These are phyloP conservation scores for Epirrhoe tristata DNA, from an alignment of 2,888 invertebrate genomes.

Conservation along the genomic window DNA sequence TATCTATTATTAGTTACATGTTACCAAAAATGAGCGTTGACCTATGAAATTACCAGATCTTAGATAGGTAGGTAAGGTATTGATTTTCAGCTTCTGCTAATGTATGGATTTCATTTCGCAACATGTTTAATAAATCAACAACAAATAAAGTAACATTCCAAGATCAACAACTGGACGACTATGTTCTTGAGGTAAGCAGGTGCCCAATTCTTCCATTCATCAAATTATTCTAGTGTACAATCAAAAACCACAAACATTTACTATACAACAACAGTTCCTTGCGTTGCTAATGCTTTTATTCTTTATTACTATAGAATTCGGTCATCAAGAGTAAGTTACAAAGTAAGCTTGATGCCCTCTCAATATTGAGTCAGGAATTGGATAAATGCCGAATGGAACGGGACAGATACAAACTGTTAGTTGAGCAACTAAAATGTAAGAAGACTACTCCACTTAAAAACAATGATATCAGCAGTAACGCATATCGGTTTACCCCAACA, in stretches of 20 bases:
- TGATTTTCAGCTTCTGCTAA: neutral
- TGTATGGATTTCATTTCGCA: slow-evolving; percentile 7
- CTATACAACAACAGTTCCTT: no score
- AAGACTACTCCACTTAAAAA: slow-evolving; percentile 54
- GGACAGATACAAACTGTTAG: slow-evolving; percentile 92
- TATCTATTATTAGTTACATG: neutral
- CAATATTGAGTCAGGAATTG: slow-evolving; percentile 91
- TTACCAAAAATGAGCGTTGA: neutral
- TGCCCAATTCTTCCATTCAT: neutral
- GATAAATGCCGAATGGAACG: slow-evolving; percentile 92
- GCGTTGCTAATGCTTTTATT: neutral
- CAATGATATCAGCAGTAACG: slow-evolving; percentile 55
- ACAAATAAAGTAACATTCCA: slow-evolving; percentile 74
- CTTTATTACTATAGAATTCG: slow-evolving; percentile 76
- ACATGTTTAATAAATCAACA: slow-evolving; percentile 39
- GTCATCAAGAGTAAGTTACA: slow-evolving; percentile 90
- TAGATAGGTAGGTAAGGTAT: slow-evolving; percentile 1
- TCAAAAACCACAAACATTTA: no score
- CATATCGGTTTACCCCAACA: slow-evolving; percentile 67
- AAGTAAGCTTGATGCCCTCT: slow-evolving; percentile 92
- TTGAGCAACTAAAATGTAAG: slow-evolving; percentile 89
- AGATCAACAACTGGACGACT: slow-evolving; percentile 78
- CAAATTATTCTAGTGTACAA: neutral
- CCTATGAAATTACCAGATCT: neutral
- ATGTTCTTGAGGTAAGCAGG: slow-evolving; percentile 70